Evolutionary conservation across 2,888 invertebrate genomes (phyloP), one percentile per base, ranked within the genome.

Genomic region (Dastarcus helophoroides): DNA sequence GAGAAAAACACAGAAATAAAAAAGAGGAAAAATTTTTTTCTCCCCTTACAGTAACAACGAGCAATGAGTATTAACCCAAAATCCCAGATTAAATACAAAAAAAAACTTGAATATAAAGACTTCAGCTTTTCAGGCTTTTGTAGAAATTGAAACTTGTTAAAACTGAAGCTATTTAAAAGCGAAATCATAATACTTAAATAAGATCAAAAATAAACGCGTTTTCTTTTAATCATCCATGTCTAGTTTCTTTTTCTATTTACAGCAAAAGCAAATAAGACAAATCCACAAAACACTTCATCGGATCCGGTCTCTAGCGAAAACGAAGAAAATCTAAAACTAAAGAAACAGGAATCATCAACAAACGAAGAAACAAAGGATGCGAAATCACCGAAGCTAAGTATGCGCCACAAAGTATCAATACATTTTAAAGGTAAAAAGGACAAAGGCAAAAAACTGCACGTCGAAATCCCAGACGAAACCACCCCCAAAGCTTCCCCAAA

Each of bases 401-500:
- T 60, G 22, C 48, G 57, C 15, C 46, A 57, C 22, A 62, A 63
- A 43, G 63, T 64, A 6, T 63, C 62, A 2, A 63, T 65, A 23
- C 62, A 64, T 40, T 65, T 64, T 42, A 63, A 62, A 37, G 60
- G 61, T 1, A 58, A 50, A 33, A 44, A 53, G 29, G 55, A 54
- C 21, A 51, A 50, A 21, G 41, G 41, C 25, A 49, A 48, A 29
- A 42, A 35, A 1, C 10, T 3, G 8, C 6, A 15, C 3, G 25
- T 26, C 26, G n/a, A 22, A n/a, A 26, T 26, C 15, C 6, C 13
- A 9, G 28, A 19, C 8, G 17, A 22, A 2, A 30, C 22, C 17
- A 29, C 23, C 14, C 23, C 28, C 17, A 17, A 26, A 19, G 24
- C 24, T 13, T 23, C 33, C 8, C 23, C 28, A 11, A 14, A 22